Percentiles rank a stretch among this genome's conserved stretches.
These are phyloP conservation scores for Caenorhabditis sp. DNA, from an alignment of 2,888 invertebrate species.

Conservation along the genomic window DNA sequence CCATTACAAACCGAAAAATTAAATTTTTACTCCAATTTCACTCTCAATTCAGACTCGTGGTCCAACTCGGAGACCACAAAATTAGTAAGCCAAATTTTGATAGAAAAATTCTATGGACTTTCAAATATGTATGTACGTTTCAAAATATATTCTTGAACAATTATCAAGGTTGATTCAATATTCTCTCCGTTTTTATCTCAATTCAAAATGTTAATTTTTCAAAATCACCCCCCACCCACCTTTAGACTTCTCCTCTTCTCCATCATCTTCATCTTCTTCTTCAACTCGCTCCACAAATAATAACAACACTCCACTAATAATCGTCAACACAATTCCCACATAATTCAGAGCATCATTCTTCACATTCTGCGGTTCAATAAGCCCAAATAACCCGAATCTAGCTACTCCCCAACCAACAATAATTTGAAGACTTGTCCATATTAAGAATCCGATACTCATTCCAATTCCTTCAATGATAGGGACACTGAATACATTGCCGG, in stretches of 20 bases:
- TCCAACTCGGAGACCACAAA: no score
- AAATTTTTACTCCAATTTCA: no score
- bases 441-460: conserved; percentile 65
- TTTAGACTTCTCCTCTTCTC: not conserved
- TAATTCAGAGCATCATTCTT: conserved; percentile 60
- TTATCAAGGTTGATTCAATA: no score
- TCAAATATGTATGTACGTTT: no score
- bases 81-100: no score
- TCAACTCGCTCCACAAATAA: conserved; percentile 47
- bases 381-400: conserved; percentile 63
- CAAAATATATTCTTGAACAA: no score
- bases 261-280: conserved; percentile 8
- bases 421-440: conserved; percentile 67
- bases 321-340: conserved; percentile 59
- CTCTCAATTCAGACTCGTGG: no score
- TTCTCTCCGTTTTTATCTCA: no score
- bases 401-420: conserved; percentile 68
- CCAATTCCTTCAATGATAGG: conserved; percentile 65
- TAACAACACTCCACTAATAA: conserved; percentile 56
- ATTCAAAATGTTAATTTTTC: no score
- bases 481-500: conserved; percentile 67
- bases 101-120: no score
- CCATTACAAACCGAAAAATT: no score
- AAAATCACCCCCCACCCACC: not conserved
- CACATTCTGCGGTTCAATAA: conserved; percentile 55